Conservation (phyloP, 2,888 invertebrate genomes). For the Apoda limacodes region DNA sequence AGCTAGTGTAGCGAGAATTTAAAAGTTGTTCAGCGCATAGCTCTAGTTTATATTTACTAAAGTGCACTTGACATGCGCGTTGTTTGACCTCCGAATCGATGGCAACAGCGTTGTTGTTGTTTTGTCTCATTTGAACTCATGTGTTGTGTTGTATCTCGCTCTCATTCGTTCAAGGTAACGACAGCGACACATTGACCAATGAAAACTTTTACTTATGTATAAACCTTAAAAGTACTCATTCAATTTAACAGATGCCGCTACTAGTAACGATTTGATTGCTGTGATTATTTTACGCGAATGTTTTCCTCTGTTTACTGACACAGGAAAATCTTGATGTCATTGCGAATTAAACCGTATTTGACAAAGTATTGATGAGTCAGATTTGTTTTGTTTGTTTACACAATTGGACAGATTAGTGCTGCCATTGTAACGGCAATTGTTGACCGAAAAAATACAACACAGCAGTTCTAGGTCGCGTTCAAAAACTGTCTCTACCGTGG, state of each 20-base stretch:
- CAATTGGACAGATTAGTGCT: no score
- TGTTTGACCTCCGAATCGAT: slow-evolving; percentile 59
- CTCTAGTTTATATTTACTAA: slow-evolving; percentile 12
- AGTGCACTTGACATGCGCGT: slow-evolving; percentile 55
- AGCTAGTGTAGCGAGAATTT: no score
- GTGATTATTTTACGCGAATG: no score
- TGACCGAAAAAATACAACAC: no score
- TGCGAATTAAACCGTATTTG: no score
- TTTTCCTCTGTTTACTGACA: slow-evolving; percentile 3
- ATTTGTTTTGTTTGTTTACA: not conserved
- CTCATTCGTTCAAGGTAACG: slow-evolving; percentile 32
- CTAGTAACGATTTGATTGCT: slow-evolving; percentile 21
- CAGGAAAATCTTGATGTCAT: slow-evolving; percentile 1
- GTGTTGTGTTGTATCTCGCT: slow-evolving; percentile 17
- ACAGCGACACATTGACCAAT: slow-evolving; percentile 35
- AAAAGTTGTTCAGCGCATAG: not conserved
- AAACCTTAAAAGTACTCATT: slow-evolving; percentile 27
- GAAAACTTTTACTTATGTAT: slow-evolving; percentile 13
- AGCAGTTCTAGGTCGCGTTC: no score
- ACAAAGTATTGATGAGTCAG: no score
- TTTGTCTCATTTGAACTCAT: slow-evolving; percentile 34
- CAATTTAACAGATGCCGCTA: slow-evolving; percentile 46
- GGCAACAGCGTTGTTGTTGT: slow-evolving; percentile 53
- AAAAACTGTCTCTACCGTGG: no score
- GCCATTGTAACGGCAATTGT: no score